phyloP scores from a whole-genome alignment of 2,888 invertebrate species.

The Nasonovia ribisnigri region DNA sequence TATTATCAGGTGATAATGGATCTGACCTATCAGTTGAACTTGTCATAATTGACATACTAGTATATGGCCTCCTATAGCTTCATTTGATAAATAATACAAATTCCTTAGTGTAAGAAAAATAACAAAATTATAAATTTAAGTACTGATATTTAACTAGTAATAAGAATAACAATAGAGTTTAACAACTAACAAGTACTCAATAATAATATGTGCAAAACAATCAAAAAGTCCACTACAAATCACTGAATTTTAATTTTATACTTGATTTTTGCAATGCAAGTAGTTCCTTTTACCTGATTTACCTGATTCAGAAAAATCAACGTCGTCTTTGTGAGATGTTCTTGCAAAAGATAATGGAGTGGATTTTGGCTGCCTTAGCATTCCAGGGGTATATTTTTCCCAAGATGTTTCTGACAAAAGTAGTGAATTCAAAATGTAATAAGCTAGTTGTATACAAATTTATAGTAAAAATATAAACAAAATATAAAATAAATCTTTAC shows the following conservation, averaged over 20 bases:
- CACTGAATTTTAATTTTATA: neutral
- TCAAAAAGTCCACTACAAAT: neutral
- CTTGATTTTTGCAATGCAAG: neutral
- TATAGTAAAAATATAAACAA: neutral
- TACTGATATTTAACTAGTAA: neutral
- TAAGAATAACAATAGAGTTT: neutral
- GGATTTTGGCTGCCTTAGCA: conserved; percentile 1
- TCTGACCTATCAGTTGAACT: neutral
- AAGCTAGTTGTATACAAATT: conserved; percentile 9
- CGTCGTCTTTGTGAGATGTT: neutral
- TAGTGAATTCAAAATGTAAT: conserved; percentile 11
- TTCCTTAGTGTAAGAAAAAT: neutral
- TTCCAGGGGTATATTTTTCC: conserved; percentile 2
- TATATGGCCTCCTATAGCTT: no score
- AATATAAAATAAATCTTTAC: conserved; percentile 4
- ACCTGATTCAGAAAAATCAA: neutral
- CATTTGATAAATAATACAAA: neutral
- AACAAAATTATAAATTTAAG: neutral
- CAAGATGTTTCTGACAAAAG: conserved; percentile 10
- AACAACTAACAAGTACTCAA: neutral
- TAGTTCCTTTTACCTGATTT: neutral
- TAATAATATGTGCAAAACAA: neutral
- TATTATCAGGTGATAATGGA: neutral
- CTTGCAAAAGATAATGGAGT: neutral
- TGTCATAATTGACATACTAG: no score